Conservation (phyloP, 2,113 vertebrate genomes). For the Pitta sordida region DNA sequence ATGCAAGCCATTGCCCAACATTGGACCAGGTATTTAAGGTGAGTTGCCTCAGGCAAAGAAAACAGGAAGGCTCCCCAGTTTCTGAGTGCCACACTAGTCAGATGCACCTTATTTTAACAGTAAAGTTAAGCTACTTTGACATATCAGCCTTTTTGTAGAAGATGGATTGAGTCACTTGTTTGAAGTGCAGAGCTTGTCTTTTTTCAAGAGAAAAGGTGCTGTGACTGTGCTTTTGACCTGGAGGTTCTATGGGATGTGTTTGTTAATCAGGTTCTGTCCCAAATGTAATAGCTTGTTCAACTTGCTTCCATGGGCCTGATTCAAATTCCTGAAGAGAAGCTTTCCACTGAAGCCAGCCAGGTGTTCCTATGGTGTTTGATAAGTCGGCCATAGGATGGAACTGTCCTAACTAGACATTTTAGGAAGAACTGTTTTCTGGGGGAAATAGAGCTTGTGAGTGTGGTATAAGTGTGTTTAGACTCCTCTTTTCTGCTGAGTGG, state of each 20-base stretch:
- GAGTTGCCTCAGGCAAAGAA: background rate
- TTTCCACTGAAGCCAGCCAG: background rate
- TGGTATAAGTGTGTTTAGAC: background rate
- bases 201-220: background rate
- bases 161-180: background rate
- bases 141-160: background rate
- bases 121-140: background rate
- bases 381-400: background rate
- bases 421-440: background rate
- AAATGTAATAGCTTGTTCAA: background rate
- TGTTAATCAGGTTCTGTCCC: background rate
- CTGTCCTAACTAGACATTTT: background rate
- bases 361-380: background rate
- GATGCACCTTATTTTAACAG: background rate
- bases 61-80: background rate
- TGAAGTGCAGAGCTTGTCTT: too few relatives aligned
- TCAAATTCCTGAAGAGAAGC: background rate
- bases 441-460: background rate
- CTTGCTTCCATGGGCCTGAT: background rate
- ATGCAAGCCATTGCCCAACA: constrained; percentile 89
- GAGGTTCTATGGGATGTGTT: background rate
- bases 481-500: background rate
- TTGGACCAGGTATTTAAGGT: constrained; percentile 94
- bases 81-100: background rate
- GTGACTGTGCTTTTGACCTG: background rate